Percentiles rank a stretch among this genome's conserved stretches.
phyloP scores from a whole-genome alignment of 2,797 vertebrate species.

The Bryconaethiops microstoma region DNA sequence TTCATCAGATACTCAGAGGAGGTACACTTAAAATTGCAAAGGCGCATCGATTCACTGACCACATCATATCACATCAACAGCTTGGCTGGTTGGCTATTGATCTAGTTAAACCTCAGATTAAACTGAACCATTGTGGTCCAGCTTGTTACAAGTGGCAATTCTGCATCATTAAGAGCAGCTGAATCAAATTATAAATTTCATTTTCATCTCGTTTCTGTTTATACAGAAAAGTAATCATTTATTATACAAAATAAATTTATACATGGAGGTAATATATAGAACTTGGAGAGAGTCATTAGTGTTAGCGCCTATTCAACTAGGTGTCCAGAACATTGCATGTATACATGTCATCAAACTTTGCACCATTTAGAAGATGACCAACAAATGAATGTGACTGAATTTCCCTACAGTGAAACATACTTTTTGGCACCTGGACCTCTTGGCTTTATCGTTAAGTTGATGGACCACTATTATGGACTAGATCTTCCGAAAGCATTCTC shows the following conservation, averaged over 20 bases:
- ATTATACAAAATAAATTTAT: not conserved
- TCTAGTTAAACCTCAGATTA: conserved; percentile 9
- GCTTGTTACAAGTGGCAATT: not conserved
- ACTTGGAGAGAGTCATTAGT: not conserved
- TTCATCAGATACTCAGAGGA: not conserved
- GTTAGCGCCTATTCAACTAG: not conserved
- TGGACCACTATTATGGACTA: too few relatives aligned
- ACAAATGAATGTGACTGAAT: too few relatives aligned
- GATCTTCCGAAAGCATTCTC: too few relatives aligned
- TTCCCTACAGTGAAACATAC: too few relatives aligned
- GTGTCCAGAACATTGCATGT: too few relatives aligned
- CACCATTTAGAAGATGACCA: too few relatives aligned
- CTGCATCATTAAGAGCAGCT: not conserved
- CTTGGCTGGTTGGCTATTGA: conserved; percentile 32
- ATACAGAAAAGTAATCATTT: too few relatives aligned
- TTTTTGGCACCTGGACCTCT: not conserved
- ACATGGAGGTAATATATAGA: not conserved
- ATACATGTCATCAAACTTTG: too few relatives aligned
- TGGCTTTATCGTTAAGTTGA: too few relatives aligned
- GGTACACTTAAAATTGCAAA: not conserved
- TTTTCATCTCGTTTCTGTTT: not conserved
- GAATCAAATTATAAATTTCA: not conserved
- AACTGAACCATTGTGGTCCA: not conserved
- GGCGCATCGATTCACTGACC: conserved; percentile 25
- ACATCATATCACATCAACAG: conserved; percentile 39